Evolutionary conservation across 2,113 vertebrate species (phyloP).

Genomic region (Pedionomus torquatus): DNA sequence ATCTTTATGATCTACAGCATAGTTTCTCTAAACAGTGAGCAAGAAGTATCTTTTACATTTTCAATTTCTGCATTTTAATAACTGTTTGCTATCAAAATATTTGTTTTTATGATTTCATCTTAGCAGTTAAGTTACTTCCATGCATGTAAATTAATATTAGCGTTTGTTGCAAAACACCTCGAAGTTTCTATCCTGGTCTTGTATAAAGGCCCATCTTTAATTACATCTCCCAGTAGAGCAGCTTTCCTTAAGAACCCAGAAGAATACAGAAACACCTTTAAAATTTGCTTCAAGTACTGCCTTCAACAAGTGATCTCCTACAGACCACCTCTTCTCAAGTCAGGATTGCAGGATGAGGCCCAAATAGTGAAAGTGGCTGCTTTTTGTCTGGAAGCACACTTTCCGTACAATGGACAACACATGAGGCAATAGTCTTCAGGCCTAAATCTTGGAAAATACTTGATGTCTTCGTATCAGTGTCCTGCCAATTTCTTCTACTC

Average conservation of each 20-base stretch:
- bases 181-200: slow-evolving; percentile 10
- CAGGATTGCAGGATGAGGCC: neutral
- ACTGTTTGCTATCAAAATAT: slow-evolving; percentile 56
- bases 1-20: neutral
- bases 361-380: neutral
- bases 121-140: slow-evolving; percentile 64
- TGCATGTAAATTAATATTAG: slow-evolving; percentile 49
- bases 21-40: slow-evolving; percentile 33
- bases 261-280: neutral
- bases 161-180: slow-evolving; percentile 45
- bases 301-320: neutral
- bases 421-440: slow-evolving; percentile 52
- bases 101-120: slow-evolving; percentile 66
- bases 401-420: slow-evolving; percentile 1
- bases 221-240: neutral
- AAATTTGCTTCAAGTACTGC: neutral
- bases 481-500: slow-evolving; percentile 76
- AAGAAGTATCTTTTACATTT: slow-evolving; percentile 57
- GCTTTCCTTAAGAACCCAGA: neutral
- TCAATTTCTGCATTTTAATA: slow-evolving; percentile 49
- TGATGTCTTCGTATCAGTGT: slow-evolving; percentile 75
- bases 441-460: slow-evolving; percentile 76
- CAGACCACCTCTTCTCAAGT: neutral
- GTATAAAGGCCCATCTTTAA: slow-evolving; percentile 7
- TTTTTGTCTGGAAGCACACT: slow-evolving; percentile 57